A percentile compares a stretch with the other conserved stretches of the same genome.
Evolutionary conservation across 2,797 vertebrate species (phyloP).

Genomic region (Oryzias dopingdopingensis): DNA sequence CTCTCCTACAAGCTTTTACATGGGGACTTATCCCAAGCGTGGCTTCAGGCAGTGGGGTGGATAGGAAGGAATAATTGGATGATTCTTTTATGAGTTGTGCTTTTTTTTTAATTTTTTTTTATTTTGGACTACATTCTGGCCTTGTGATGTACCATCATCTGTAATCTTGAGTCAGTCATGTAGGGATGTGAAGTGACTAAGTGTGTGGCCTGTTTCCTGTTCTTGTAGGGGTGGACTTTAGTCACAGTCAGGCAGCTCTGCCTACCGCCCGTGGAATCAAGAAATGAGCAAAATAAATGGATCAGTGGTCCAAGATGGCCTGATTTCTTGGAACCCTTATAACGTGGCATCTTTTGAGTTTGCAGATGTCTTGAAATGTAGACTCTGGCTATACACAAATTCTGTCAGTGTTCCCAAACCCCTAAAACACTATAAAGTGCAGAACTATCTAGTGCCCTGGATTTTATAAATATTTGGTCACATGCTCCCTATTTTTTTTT

Average conservation of each 20-base stretch:
- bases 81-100: slow-evolving; percentile 37
- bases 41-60: slow-evolving; percentile 39
- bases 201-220: slow-evolving; percentile 45
- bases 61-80: slow-evolving; percentile 53
- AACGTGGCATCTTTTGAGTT: background rate
- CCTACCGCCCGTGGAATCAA: slow-evolving; percentile 52
- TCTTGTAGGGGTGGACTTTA: slow-evolving; percentile 56
- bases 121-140: slow-evolving; percentile 49
- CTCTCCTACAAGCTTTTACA: slow-evolving; percentile 12
- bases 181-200: slow-evolving; percentile 46
- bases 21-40: slow-evolving; percentile 21
- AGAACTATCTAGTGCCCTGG: too few species aligned
- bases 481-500: too few species aligned
- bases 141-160: slow-evolving; percentile 32
- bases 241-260: slow-evolving; percentile 53
- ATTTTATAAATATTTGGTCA: too few species aligned
- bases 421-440: too few species aligned
- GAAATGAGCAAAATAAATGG: slow-evolving; percentile 61
- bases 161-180: slow-evolving; percentile 37
- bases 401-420: too few species aligned
- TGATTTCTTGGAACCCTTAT: slow-evolving; percentile 37
- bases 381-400: too few species aligned
- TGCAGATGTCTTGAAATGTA: too few species aligned
- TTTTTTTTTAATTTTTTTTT: slow-evolving; percentile 24
- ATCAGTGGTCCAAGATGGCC: slow-evolving; percentile 51